Conservation (phyloP, 2,888 invertebrate genomes). For the Calliphora vomitoria region DNA sequence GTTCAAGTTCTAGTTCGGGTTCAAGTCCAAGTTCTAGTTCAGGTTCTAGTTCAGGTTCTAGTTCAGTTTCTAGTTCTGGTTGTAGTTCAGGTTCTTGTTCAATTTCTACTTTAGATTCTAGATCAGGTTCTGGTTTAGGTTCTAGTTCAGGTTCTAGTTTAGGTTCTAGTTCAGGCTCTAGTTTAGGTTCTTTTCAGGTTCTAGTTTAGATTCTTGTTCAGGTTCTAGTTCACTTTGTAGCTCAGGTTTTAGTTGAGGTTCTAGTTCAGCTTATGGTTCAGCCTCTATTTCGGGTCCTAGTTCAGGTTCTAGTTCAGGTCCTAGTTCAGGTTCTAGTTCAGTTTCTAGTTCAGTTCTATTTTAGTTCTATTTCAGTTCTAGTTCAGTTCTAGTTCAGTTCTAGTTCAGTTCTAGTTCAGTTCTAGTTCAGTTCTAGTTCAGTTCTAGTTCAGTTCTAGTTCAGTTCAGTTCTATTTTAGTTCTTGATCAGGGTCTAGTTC, state of each 20-base stretch:
- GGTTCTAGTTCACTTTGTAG: not conserved
- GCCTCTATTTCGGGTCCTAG: not conserved
- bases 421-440: not conserved
- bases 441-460: not conserved
- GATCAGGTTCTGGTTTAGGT: not conserved
- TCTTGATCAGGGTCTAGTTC: not conserved
- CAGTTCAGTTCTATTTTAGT: not conserved
- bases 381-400: not conserved
- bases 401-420: not conserved
- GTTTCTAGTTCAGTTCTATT: not conserved
- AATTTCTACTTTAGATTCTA: not conserved
- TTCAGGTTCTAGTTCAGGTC: not conserved
- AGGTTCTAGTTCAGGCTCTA: not conserved
- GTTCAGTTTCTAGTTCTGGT: constrained; percentile 3
- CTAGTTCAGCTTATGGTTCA: not conserved
- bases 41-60: not conserved
- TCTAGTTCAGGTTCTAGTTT: not conserved
- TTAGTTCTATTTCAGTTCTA: not conserved
- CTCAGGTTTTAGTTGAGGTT: not conserved
- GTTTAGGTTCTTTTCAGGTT: not conserved
- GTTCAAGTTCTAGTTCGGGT: not conserved
- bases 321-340: not conserved
- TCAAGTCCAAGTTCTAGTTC: not conserved
- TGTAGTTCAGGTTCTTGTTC: not conserved
- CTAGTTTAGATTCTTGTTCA: not conserved